Evolutionary conservation across 2,888 invertebrate genomes (phyloP).

Genomic region (Synanthedon tipuliformis): DNA sequence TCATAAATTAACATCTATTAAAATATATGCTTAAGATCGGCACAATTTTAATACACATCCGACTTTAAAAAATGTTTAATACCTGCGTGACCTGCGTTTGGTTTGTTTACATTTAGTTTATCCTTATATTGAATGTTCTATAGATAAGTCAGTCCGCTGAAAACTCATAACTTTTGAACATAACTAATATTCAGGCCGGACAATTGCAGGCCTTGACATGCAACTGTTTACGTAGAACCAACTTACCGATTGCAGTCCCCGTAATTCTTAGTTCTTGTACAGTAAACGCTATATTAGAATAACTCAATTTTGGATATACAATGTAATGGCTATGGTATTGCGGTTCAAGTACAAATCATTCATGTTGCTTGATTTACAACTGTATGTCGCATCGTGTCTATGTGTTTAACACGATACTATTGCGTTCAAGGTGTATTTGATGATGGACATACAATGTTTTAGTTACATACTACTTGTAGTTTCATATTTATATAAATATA

Average conservation of each 20-base stretch:
- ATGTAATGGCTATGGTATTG: constrained; percentile 14
- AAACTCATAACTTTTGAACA: neutral
- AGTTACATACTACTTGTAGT: neutral
- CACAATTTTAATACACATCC: no score
- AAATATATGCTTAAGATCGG: no score
- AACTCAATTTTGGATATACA: constrained; percentile 3
- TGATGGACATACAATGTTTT: constrained; percentile 5
- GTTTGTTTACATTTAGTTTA: no score
- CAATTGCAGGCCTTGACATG: constrained; percentile 30
- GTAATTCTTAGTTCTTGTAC: constrained; percentile 11
- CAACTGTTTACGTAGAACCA: constrained; percentile 19
- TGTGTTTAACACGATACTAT: constrained; percentile 24
- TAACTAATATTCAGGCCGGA: neutral
- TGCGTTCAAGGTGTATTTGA: constrained; percentile 21
- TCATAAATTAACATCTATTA: no score
- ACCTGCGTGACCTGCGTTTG: no score
- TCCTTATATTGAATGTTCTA: no score
- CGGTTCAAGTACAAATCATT: constrained; percentile 49
- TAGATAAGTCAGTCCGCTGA: neutral
- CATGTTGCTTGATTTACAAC: constrained; percentile 22
- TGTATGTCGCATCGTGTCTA: constrained; percentile 1
- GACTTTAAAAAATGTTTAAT: no score
- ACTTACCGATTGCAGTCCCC: constrained; percentile 7
- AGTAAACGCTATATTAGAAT: constrained; percentile 10
- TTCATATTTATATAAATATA: no score